These are phyloP conservation scores for Larimichthys polyactis DNA, from an alignment of 2,113 vertebrate species.

Conservation along the genomic window DNA sequence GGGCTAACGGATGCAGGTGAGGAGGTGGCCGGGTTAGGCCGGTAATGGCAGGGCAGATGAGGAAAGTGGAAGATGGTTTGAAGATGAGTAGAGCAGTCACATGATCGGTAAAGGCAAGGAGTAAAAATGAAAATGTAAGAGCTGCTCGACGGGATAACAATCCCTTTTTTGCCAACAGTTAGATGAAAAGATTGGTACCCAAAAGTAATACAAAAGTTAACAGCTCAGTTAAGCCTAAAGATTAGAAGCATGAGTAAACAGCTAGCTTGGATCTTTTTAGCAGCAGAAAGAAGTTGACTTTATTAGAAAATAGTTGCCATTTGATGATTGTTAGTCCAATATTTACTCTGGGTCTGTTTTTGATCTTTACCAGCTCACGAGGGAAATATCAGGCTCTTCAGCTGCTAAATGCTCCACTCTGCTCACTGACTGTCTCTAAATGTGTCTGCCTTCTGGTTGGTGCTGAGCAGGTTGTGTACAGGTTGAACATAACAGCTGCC, in stretches of 20 bases:
- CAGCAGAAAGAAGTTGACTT: neutral
- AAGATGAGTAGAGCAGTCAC: no score
- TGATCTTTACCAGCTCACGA: neutral
- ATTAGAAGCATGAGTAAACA: no score
- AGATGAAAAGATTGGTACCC: neutral
- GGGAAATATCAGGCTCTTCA: neutral
- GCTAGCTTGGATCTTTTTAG: neutral
- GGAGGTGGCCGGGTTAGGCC: no score
- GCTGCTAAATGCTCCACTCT: neutral
- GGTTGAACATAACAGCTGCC: no score
- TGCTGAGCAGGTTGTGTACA: neutral
- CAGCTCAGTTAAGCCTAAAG: neutral
- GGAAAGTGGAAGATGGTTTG: no score
- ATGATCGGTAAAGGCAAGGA: no score
- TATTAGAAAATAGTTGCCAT: no score
- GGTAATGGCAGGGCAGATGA: no score
- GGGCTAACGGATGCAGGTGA: no score
- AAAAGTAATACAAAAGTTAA: neutral
- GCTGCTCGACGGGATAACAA: no score
- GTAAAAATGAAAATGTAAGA: no score
- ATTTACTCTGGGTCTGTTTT: neutral
- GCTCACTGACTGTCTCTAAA: neutral
- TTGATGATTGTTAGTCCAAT: no score
- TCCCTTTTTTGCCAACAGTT: neutral
- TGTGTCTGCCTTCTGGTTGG: neutral